phyloP scores from a whole-genome alignment of 2,113 vertebrate species.

The Nibea albiflora region DNA sequence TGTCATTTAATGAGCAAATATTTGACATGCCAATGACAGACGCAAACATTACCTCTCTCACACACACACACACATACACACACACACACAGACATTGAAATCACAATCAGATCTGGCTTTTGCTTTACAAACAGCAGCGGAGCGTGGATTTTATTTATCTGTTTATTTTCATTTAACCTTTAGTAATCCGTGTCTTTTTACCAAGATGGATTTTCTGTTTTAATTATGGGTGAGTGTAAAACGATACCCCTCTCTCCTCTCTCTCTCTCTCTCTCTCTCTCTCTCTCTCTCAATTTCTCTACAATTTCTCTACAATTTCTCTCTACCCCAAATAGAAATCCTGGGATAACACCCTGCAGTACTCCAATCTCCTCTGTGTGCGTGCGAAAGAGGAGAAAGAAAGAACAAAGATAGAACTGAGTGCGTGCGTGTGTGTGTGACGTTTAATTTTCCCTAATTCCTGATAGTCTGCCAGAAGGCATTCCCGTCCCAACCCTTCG shows the following conservation, averaged over 20 bases:
- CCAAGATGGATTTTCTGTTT: conserved; percentile 64
- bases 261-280: no score
- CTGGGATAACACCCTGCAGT: conserved; percentile 67
- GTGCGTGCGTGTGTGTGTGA: conserved; percentile 76
- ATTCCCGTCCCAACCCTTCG: conserved; percentile 72
- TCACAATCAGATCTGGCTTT: conserved; percentile 72
- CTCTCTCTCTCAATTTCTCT: conserved; percentile 44
- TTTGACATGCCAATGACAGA: conserved; percentile 76
- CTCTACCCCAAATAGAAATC: conserved; percentile 71
- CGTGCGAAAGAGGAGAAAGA: conserved; percentile 46
- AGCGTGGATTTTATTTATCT: conserved; percentile 76
- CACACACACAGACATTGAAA: conserved; percentile 50
- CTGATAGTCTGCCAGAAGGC: conserved; percentile 84
- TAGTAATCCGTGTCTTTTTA: conserved; percentile 71
- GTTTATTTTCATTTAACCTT: conserved; percentile 79
- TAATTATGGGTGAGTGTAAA: conserved; percentile 66
- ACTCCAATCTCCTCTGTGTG: conserved; percentile 51
- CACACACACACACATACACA: conserved; percentile 9
- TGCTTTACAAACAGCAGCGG: conserved; percentile 72
- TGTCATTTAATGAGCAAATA: conserved; percentile 84
- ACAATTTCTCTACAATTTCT: conserved; percentile 64
- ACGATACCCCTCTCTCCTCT: conserved; percentile 39
- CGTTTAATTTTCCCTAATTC: conserved; percentile 87
- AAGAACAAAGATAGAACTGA: conserved; percentile 58
- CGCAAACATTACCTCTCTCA: conserved; percentile 60